Evolutionary conservation across 2,888 invertebrate genomes (phyloP).

Genomic region (Ceramica pisi): DNA sequence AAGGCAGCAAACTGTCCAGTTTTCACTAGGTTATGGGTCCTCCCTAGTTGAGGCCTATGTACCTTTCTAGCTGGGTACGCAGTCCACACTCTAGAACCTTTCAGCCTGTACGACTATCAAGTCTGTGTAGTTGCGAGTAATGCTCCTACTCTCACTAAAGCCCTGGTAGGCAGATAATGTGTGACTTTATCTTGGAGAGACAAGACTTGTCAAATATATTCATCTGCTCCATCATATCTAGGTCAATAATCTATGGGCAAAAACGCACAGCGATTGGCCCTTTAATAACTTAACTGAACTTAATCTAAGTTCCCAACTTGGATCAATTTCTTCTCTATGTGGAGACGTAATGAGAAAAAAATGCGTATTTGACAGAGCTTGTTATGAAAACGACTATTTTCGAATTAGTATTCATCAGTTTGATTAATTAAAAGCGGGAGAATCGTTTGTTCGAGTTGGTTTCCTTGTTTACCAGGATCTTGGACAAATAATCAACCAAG

Average conservation of each 20-base stretch:
- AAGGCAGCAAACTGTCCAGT: neutral
- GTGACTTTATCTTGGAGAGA: neutral
- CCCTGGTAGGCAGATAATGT: neutral
- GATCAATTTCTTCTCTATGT: constrained; percentile 71
- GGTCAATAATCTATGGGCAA: constrained; percentile 2
- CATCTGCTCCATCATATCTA: neutral
- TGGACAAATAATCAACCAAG: no score
- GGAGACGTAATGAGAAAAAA: constrained; percentile 70
- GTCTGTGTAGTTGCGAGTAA: no score
- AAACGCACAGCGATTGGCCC: constrained; percentile 25
- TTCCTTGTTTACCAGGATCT: neutral
- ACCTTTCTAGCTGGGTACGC: neutral
- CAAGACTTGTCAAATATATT: neutral
- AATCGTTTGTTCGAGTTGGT: neutral
- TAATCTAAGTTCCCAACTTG: constrained; percentile 71
- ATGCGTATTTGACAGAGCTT: constrained; percentile 70
- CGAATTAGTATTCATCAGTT: constrained; percentile 66
- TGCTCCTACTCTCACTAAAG: no score
- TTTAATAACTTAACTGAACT: constrained; percentile 68
- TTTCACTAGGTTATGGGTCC: neutral
- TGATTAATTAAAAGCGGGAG: constrained; percentile 50
- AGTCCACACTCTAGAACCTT: neutral
- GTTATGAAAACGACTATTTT: constrained; percentile 62
- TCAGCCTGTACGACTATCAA: no score
- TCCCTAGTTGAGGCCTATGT: neutral